Conservation (phyloP, 2,888 invertebrate genomes). For the Drosophila vallismaia region DNA sequence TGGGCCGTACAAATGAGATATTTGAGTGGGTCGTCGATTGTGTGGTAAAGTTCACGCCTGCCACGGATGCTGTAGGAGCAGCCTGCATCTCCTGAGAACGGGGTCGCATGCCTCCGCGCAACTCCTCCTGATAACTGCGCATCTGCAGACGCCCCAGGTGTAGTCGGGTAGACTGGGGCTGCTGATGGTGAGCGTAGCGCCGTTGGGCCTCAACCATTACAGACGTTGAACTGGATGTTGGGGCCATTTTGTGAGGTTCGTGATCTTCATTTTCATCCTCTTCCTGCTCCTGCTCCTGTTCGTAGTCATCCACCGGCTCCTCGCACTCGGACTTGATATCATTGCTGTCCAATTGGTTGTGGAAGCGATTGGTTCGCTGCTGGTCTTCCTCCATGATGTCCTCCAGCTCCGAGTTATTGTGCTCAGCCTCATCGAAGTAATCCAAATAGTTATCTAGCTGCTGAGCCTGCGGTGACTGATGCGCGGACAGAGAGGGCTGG, state of each 20-base stretch:
- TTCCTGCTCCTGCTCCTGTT: constrained; percentile 57
- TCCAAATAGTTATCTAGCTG: constrained; percentile 80
- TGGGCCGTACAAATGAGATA: constrained; percentile 80
- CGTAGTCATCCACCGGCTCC: constrained; percentile 74
- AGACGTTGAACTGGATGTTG: constrained; percentile 56
- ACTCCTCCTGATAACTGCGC: constrained; percentile 73
- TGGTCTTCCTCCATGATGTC: constrained; percentile 81
- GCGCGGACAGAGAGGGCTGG: constrained; percentile 48
- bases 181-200: constrained; percentile 63
- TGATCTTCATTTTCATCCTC: constrained; percentile 71
- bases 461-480: constrained; percentile 60
- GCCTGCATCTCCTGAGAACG: constrained; percentile 73
- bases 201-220: constrained; percentile 48
- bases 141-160: constrained; percentile 70
- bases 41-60: constrained; percentile 17
- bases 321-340: constrained; percentile 82
- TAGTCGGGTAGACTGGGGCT: constrained; percentile 51
- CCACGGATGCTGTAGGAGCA: constrained; percentile 20
- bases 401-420: constrained; percentile 78
- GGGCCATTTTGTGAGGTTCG: constrained; percentile 67
- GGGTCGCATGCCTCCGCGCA: constrained; percentile 60
- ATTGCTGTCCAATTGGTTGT: constrained; percentile 63
- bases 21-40: constrained; percentile 62
- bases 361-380: constrained; percentile 55
- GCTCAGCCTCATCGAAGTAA: constrained; percentile 80